A percentile compares a stretch with the other conserved stretches of the same genome.
These are phyloP conservation scores for Prochilodus magdalenae DNA, from an alignment of 2,113 vertebrate genomes.

Conservation along the genomic window DNA sequence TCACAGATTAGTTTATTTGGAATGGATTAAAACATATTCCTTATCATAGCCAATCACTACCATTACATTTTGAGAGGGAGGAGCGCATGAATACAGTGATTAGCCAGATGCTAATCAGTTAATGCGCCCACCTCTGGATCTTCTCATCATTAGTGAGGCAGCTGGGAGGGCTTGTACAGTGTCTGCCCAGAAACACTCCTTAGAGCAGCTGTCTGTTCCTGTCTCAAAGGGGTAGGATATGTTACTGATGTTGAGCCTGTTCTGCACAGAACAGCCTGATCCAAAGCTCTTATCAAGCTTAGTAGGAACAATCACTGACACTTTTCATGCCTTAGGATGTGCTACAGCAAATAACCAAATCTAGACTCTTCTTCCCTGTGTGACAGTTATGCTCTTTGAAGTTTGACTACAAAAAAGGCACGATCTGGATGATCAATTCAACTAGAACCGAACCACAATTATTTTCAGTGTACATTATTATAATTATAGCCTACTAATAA, in stretches of 20 bases:
- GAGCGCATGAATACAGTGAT: slow-evolving; percentile 27
- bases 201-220: slow-evolving; percentile 30
- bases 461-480: too few species aligned
- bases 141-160: slow-evolving; percentile 43
- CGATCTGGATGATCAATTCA: background rate
- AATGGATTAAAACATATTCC: background rate
- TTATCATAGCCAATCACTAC: background rate
- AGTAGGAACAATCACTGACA: background rate
- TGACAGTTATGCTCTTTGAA: background rate
- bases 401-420: background rate
- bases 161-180: slow-evolving; percentile 37
- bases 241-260: background rate
- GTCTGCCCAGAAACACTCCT: slow-evolving; percentile 18
- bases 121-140: slow-evolving; percentile 14
- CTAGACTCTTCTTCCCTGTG: background rate
- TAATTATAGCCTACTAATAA: background rate
- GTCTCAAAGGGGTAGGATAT: background rate
- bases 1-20: too few species aligned
- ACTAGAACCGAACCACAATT: background rate
- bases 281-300: background rate
- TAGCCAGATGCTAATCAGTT: slow-evolving; percentile 34
- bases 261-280: background rate
- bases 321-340: background rate
- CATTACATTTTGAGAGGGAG: slow-evolving; percentile 26
- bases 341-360: background rate